These are phyloP conservation scores for Stichodactyla helianthus DNA, from an alignment of 64 coral and sea anemone species.

Conservation along the genomic window DNA sequence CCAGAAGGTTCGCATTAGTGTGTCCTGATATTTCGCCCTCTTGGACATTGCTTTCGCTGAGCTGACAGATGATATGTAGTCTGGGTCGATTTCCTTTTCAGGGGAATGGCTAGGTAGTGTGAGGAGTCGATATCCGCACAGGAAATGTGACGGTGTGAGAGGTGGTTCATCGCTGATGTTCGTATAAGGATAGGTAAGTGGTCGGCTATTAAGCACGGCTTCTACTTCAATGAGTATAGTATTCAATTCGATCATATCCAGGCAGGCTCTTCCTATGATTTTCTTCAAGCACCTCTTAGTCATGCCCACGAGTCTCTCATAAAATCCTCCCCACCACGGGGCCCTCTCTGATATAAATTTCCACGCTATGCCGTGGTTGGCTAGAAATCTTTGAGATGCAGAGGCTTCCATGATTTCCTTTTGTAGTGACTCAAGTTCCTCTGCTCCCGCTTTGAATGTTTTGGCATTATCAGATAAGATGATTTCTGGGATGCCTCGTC, in stretches of 20 bases:
- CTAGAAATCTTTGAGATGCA: not conserved
- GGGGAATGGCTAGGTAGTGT: not conserved
- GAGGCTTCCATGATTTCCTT: not conserved
- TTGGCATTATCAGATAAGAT: slow-evolving; percentile 33
- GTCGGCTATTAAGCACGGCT: slow-evolving; percentile 30
- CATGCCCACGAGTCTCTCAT: slow-evolving; percentile 11
- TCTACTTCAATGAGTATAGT: slow-evolving; percentile 39
- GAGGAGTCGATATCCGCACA: slow-evolving; percentile 18
- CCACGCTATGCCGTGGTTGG: slow-evolving; percentile 2
- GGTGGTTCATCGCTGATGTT: slow-evolving; percentile 15
- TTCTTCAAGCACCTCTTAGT: slow-evolving; percentile 21
- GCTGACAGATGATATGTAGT: not conserved
- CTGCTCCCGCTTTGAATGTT: slow-evolving; percentile 24
- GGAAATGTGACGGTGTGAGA: slow-evolving; percentile 36
- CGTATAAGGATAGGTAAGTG: slow-evolving; percentile 7
- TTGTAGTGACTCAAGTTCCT: slow-evolving; percentile 3
- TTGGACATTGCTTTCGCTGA: not conserved
- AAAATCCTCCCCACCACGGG: slow-evolving; percentile 22
- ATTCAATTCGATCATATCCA: not conserved
- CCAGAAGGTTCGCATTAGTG: slow-evolving; percentile 37
- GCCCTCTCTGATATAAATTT: slow-evolving; percentile 21
- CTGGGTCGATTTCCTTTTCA: slow-evolving; percentile 6
- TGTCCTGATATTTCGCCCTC: slow-evolving; percentile 24
- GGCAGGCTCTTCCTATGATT: slow-evolving; percentile 3
- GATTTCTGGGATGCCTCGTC: slow-evolving; percentile 15